Percentiles rank a stretch among this genome's conserved stretches.
Evolutionary conservation across 2,888 invertebrate genomes (phyloP).

Genomic region (Cyclophora punctaria): DNA sequence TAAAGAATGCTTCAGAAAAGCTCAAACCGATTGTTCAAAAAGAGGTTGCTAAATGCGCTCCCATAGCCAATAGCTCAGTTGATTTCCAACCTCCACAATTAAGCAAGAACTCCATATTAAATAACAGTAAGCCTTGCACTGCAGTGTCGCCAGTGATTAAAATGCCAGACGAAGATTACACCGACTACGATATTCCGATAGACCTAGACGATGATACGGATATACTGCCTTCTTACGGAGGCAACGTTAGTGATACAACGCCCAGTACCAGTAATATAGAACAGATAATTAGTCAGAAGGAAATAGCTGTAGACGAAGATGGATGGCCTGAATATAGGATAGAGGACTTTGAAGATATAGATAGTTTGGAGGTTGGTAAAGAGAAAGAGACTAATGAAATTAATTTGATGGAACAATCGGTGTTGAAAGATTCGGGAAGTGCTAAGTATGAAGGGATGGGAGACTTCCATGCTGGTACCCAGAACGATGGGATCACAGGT

Average conservation of each 20-base stretch:
- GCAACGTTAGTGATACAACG: slow-evolving; percentile 43
- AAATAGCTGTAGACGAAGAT: slow-evolving; percentile 62
- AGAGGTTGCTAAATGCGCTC: slow-evolving; percentile 32
- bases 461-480: slow-evolving; percentile 74
- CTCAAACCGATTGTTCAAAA: slow-evolving; percentile 44
- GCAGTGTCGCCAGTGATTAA: slow-evolving; percentile 34
- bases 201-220: slow-evolving; percentile 30
- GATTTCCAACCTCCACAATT: slow-evolving; percentile 55
- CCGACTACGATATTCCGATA: background rate
- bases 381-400: slow-evolving; percentile 29
- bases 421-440: slow-evolving; percentile 22
- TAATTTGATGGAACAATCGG: slow-evolving; percentile 42
- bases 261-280: slow-evolving; percentile 30
- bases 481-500: slow-evolving; percentile 81
- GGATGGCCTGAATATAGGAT: slow-evolving; percentile 73
- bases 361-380: slow-evolving; percentile 29
- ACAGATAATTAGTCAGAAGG: slow-evolving; percentile 31
- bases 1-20: slow-evolving; percentile 47
- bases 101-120: slow-evolving; percentile 38
- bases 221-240: slow-evolving; percentile 28
- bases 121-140: slow-evolving; percentile 34
- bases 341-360: slow-evolving; percentile 64
- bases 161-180: slow-evolving; percentile 4
- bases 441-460: slow-evolving; percentile 66
- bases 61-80: slow-evolving; percentile 52